A percentile compares a stretch with the other conserved stretches of the same genome.
These are phyloP conservation scores for Herpailurus yagouaroundi DNA, from an alignment of 2,113 vertebrate species.

Conservation along the genomic window DNA sequence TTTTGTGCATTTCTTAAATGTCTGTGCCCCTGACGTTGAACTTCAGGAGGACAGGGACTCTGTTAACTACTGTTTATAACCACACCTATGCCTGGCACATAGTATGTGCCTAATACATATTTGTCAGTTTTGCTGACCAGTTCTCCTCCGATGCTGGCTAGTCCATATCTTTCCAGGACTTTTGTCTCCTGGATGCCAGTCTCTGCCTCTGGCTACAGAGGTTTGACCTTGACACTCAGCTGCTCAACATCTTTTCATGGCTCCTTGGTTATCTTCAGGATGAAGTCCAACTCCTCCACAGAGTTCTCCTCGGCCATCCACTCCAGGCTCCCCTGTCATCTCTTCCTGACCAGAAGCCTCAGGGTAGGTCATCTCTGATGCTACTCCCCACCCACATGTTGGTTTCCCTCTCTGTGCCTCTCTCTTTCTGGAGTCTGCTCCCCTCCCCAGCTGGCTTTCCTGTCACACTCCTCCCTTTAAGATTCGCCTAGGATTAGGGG, in stretches of 20 bases:
- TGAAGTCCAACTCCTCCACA: not conserved
- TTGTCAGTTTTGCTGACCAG: not conserved
- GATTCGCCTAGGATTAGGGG: not conserved
- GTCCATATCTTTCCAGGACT: not conserved
- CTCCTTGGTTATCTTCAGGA: not conserved
- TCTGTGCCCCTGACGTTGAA: not conserved
- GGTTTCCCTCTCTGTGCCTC: not conserved
- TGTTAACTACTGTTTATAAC: too few species aligned
- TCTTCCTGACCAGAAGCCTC: not conserved
- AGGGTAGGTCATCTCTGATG: too few species aligned
- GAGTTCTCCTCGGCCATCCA: not conserved
- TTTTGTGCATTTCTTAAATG: not conserved
- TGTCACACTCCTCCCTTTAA: not conserved
- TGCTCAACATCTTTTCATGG: not conserved
- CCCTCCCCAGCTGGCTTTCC: not conserved
- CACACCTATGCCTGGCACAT: fast-evolving
- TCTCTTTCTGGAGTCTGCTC: not conserved
- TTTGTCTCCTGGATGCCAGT: not conserved
- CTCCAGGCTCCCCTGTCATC: not conserved
- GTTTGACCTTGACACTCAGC: not conserved
- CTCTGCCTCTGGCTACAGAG: not conserved
- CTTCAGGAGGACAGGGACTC: not conserved
- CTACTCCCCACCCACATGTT: not conserved
- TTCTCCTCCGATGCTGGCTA: not conserved
- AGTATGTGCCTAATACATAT: too few species aligned